Conservation (phyloP, 2,113 vertebrate species). For the Pampusana beccarii region DNA sequence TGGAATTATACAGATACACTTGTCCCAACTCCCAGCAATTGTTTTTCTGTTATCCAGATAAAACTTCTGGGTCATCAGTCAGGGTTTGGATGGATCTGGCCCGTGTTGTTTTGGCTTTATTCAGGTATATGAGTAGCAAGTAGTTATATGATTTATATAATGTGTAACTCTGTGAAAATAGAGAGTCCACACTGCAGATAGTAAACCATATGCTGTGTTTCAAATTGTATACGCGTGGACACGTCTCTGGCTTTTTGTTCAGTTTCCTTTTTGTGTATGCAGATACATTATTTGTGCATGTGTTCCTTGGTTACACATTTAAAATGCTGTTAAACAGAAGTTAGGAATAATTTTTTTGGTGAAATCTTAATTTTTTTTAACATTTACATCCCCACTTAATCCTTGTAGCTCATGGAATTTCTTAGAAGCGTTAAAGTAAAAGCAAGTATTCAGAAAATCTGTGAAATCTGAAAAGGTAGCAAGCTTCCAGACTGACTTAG, state of each 20-base stretch:
- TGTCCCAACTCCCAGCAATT: neutral
- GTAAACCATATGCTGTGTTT: neutral
- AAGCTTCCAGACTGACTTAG: neutral
- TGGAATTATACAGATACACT: neutral
- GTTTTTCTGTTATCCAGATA: neutral
- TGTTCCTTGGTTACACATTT: neutral
- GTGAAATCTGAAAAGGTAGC: neutral
- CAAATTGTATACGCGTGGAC: neutral
- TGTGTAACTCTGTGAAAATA: neutral
- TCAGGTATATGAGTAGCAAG: neutral
- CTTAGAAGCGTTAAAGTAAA: neutral
- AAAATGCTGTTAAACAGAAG: neutral
- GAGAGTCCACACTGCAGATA: neutral
- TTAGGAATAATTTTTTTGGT: neutral
- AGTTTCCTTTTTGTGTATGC: neutral
- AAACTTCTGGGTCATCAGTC: neutral
- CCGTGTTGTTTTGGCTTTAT: neutral
- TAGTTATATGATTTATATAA: neutral
- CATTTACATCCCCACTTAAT: neutral
- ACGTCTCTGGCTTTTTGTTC: neutral
- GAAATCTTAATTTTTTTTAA: neutral
- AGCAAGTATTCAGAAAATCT: neutral
- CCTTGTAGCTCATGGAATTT: neutral
- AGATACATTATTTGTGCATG: neutral
- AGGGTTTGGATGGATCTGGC: neutral